phyloP scores from a whole-genome alignment of 2,888 invertebrate species.

The Pheosia tremula region DNA sequence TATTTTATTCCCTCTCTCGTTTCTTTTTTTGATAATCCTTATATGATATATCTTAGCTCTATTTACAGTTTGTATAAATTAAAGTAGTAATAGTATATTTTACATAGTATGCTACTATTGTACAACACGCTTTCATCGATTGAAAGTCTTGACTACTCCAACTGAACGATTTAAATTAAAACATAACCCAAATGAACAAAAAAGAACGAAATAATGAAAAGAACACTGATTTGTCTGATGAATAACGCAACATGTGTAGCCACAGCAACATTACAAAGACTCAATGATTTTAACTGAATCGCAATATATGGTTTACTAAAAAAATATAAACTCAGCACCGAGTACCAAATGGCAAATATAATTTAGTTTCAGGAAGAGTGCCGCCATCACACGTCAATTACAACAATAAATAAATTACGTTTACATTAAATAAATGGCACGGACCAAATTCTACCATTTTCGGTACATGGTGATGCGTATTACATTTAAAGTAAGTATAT shows the following conservation, averaged over 20 bases:
- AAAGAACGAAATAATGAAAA: conserved; percentile 44
- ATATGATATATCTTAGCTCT: conserved; percentile 75
- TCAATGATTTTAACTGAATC: conserved; percentile 61
- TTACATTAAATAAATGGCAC: conserved; percentile 82
- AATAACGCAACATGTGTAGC: conserved; percentile 40
- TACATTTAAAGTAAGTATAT: conserved; percentile 40
- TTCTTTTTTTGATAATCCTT: conserved; percentile 80
- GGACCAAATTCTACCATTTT: conserved; percentile 73
- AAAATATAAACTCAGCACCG: conserved; percentile 74
- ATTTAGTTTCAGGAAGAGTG: conserved; percentile 73
- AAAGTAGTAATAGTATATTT: conserved; percentile 76
- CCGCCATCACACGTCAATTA: conserved; percentile 56
- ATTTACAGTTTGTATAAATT: conserved; percentile 84
- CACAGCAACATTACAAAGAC: conserved; percentile 44
- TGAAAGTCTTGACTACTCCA: conserved; percentile 75
- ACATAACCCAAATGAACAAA: conserved; percentile 30
- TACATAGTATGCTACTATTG: conserved; percentile 79
- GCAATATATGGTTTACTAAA: conserved; percentile 62
- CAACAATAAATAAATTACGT: conserved; percentile 73
- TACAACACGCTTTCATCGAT: conserved; percentile 72
- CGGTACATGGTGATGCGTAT: conserved; percentile 75
- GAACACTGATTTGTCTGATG: conserved; percentile 42
- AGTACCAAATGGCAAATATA: conserved; percentile 74
- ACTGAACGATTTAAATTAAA: conserved; percentile 42
- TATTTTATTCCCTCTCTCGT: conserved; percentile 80